phyloP scores from a whole-genome alignment of 2,888 invertebrate genomes.

The Amblyjoppa fuscipennis region DNA sequence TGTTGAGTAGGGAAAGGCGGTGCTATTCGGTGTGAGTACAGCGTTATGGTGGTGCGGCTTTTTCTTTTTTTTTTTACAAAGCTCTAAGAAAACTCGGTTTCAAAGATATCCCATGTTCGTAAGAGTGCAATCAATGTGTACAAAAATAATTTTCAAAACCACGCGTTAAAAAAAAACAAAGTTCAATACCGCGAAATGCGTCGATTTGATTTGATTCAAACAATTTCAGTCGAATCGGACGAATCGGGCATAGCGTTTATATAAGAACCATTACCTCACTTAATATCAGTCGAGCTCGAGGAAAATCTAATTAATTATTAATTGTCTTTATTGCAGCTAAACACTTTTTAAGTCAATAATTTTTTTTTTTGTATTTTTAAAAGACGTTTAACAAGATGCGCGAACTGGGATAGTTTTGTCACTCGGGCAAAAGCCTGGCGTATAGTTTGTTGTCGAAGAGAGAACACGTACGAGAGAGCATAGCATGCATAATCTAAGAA shows the following conservation, averaged over 20 bases:
- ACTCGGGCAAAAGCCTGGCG: conserved; percentile 32
- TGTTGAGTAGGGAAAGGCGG: background rate
- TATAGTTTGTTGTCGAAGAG: conserved; percentile 25
- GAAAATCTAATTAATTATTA: background rate
- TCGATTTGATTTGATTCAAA: background rate
- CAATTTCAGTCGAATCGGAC: background rate
- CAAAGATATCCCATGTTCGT: conserved; percentile 39
- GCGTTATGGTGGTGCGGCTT: conserved; percentile 18
- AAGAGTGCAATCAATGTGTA: background rate
- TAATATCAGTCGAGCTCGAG: background rate
- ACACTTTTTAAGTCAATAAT: background rate
- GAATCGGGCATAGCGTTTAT: background rate
- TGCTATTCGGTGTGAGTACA: conserved; percentile 25
- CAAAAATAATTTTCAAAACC: background rate
- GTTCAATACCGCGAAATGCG: background rate
- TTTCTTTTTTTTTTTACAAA: conserved; percentile 28
- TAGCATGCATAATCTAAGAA: conserved; percentile 43
- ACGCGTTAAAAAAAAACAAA: too few relatives aligned
- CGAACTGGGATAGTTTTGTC: conserved; percentile 15
- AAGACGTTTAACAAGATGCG: background rate
- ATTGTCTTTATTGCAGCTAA: background rate
- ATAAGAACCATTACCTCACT: background rate
- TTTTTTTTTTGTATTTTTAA: background rate
- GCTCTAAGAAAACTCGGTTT: conserved; percentile 45
- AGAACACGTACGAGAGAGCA: conserved; percentile 44